Percentiles rank a stretch among this genome's conserved stretches.
These are phyloP conservation scores for Sebastes elongatus DNA, from an alignment of 2,797 vertebrate species.

Conservation along the genomic window DNA sequence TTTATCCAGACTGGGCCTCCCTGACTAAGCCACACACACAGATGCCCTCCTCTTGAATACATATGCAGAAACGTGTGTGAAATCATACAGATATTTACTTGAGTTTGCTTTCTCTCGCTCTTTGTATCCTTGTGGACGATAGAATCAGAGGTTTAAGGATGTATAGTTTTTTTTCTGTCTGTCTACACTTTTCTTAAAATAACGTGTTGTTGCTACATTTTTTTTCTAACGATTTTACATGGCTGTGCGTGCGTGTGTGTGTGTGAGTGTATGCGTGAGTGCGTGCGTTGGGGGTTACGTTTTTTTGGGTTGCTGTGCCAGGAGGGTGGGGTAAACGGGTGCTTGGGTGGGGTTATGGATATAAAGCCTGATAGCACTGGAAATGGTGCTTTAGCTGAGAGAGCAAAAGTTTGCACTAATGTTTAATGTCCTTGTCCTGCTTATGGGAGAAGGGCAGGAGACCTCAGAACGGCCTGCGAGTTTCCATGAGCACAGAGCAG, in stretches of 20 bases:
- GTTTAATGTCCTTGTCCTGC: slow-evolving; percentile 83
- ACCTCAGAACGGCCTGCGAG: slow-evolving; percentile 79
- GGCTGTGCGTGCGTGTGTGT: slow-evolving; percentile 39
- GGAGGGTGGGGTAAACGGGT: slow-evolving; percentile 69
- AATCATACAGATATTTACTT: slow-evolving; percentile 77
- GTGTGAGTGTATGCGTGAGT: background rate
- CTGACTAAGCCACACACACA: slow-evolving; percentile 61
- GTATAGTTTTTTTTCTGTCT: slow-evolving; percentile 59
- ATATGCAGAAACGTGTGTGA: slow-evolving; percentile 73
- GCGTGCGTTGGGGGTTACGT: slow-evolving; percentile 26
- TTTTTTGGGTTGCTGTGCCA: slow-evolving; percentile 71
- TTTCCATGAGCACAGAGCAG: slow-evolving; percentile 75
- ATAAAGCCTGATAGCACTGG: slow-evolving; percentile 87
- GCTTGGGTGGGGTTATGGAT: slow-evolving; percentile 76
- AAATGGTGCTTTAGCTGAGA: slow-evolving; percentile 86
- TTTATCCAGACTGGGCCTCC: slow-evolving; percentile 61
- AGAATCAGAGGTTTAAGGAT: slow-evolving; percentile 73
- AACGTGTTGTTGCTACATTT: slow-evolving; percentile 69
- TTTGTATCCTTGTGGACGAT: slow-evolving; percentile 68
- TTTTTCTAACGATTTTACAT: slow-evolving; percentile 66
- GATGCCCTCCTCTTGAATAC: slow-evolving; percentile 66
- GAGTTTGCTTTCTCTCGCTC: slow-evolving; percentile 74
- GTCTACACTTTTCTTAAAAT: slow-evolving; percentile 62
- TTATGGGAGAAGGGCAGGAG: slow-evolving; percentile 76
- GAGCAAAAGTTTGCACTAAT: slow-evolving; percentile 89